These are phyloP conservation scores for Netelia virgata DNA, from an alignment of 2,888 invertebrate genomes.

Conservation along the genomic window DNA sequence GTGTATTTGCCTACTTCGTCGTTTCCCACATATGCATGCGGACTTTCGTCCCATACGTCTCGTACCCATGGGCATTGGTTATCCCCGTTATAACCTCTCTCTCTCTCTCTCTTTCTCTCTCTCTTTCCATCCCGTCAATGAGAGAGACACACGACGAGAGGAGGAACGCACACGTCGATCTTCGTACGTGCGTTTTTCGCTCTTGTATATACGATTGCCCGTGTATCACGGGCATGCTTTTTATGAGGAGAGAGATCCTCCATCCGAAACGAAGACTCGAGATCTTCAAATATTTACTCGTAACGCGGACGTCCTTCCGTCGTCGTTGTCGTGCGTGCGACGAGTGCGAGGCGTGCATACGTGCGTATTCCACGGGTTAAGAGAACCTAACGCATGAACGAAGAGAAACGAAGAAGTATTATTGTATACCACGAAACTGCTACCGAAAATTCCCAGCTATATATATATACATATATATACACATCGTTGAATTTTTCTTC, in stretches of 20 bases:
- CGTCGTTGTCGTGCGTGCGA: constrained; percentile 67
- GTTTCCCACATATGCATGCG: constrained; percentile 59
- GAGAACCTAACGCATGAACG: constrained; percentile 45
- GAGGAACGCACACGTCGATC: constrained; percentile 78
- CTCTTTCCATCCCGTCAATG: neutral
- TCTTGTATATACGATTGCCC: neutral
- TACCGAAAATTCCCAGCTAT: constrained; percentile 10
- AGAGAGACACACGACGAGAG: constrained; percentile 34
- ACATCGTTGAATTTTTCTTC: too few relatives aligned
- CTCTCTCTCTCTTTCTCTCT: neutral
- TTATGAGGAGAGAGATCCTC: constrained; percentile 78
- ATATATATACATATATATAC: neutral
- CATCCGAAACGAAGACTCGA: constrained; percentile 76
- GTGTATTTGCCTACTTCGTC: constrained; percentile 28
- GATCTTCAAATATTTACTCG: constrained; percentile 82
- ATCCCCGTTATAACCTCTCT: constrained; percentile 19
- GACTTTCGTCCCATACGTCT: constrained; percentile 10
- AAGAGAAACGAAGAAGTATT: constrained; percentile 6
- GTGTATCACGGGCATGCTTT: constrained; percentile 75
- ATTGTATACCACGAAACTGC: constrained; percentile 31
- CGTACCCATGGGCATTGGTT: constrained; percentile 36
- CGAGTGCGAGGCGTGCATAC: constrained; percentile 66
- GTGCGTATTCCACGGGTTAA: constrained; percentile 35
- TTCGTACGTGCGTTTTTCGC: constrained; percentile 56
- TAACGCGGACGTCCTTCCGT: constrained; percentile 81